phyloP scores from a whole-genome alignment of 37 sponge, comb jelly and placozoan genomes.

The Halichondria panicea region DNA sequence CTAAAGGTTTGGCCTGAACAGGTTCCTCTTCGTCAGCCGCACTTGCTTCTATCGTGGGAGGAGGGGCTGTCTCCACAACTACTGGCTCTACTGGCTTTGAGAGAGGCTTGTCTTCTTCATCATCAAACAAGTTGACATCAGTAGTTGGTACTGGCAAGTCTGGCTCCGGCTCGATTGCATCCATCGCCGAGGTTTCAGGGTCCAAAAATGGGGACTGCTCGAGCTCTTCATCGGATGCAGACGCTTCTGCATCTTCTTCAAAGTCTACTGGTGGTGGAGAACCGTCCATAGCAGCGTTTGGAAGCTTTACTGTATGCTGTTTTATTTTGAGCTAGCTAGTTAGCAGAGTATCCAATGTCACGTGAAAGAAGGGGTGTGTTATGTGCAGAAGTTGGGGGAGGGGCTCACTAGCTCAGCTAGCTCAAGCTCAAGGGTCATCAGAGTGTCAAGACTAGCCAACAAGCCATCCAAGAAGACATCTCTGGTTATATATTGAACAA shows the following conservation, averaged over 20 bases:
- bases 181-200: too few relatives aligned
- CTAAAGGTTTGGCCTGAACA: not conserved
- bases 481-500: too few relatives aligned
- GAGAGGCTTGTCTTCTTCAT: too few relatives aligned
- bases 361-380: not conserved
- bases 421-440: too few relatives aligned
- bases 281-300: slow-evolving; percentile 13
- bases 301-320: not conserved
- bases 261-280: slow-evolving; percentile 38
- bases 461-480: too few relatives aligned
- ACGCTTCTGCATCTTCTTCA: slow-evolving; percentile 12
- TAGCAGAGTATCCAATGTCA: not conserved
- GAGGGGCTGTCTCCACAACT: slow-evolving; percentile 1
- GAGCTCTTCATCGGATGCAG: not conserved
- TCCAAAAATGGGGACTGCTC: too few relatives aligned
- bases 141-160: not conserved
- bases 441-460: too few relatives aligned
- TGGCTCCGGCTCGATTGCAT: slow-evolving; percentile 15
- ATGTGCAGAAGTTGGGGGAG: not conserved
- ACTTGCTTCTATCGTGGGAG: slow-evolving; percentile 41
- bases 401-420: too few relatives aligned
- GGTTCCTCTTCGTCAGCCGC: not conserved
- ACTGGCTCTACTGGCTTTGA: not conserved
- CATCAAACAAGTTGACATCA: too few relatives aligned
- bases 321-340: too few relatives aligned